A percentile compares a stretch with the other conserved stretches of the same genome.
Evolutionary conservation across 2,888 invertebrate genomes (phyloP).

Genomic region (Dolomedes plantarius): DNA sequence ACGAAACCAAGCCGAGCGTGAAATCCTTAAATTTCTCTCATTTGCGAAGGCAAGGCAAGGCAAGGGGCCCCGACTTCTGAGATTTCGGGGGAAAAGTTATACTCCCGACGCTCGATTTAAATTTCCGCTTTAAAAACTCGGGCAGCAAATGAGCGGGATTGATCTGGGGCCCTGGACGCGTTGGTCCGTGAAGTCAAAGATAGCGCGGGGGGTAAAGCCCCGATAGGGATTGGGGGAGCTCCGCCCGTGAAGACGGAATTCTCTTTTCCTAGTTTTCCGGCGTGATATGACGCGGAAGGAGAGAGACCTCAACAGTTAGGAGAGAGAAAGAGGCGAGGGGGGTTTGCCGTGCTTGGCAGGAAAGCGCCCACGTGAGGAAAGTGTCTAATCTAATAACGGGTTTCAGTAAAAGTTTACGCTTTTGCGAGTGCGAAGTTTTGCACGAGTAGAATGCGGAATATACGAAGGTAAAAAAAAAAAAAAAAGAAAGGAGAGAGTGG

Average conservation of each 20-base stretch:
- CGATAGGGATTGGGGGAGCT: slow-evolving; percentile 62
- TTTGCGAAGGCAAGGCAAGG: slow-evolving; percentile 23
- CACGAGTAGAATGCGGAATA: background rate
- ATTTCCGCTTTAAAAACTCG: slow-evolving; percentile 71
- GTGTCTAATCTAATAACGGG: background rate
- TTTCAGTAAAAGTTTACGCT: background rate
- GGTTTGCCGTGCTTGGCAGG: slow-evolving; percentile 49
- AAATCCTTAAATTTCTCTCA: slow-evolving; percentile 48
- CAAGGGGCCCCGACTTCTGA: background rate
- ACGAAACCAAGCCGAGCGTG: slow-evolving; percentile 31
- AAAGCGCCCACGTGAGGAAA: slow-evolving; percentile 13
- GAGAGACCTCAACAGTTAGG: slow-evolving; percentile 34
- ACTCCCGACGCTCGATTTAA: slow-evolving; percentile 59
- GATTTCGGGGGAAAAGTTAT: background rate
- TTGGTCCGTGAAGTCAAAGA: slow-evolving; percentile 69
- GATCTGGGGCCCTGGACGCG: slow-evolving; percentile 44
- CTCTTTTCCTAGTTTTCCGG: slow-evolving; percentile 40
- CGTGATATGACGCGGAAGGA: slow-evolving; percentile 65
- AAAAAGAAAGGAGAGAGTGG: background rate
- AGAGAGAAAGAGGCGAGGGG: background rate
- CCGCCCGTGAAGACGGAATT: slow-evolving; percentile 54
- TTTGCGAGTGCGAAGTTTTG: background rate
- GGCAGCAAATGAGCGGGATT: slow-evolving; percentile 67
- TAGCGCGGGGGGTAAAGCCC: slow-evolving; percentile 44
- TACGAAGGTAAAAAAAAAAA: background rate